phyloP scores from a whole-genome alignment of 2,888 invertebrate genomes.

The Stramonita haemastoma region DNA sequence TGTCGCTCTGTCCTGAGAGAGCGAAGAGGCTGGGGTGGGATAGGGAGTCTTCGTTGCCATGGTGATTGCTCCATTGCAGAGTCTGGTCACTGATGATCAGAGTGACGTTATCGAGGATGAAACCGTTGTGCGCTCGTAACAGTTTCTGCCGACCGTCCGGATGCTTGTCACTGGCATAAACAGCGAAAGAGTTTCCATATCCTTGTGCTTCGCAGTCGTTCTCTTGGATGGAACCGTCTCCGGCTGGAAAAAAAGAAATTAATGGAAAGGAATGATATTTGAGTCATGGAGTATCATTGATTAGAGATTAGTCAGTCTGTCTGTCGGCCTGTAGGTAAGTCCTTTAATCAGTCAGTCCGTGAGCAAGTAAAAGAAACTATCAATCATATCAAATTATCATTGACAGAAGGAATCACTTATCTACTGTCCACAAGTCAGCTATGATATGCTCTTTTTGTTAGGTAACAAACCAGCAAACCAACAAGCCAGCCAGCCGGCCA shows the following conservation, averaged over 20 bases:
- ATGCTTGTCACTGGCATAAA: constrained; percentile 46
- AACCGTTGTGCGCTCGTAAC: constrained; percentile 9
- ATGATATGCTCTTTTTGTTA: too few relatives aligned
- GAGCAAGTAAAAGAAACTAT: too few relatives aligned
- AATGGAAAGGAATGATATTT: neutral
- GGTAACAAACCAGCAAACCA: too few relatives aligned
- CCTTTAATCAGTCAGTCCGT: too few relatives aligned
- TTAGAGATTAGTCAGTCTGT: neutral
- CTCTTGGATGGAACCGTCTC: constrained; percentile 46
- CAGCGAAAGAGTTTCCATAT: constrained; percentile 29
- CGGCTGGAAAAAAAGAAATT: constrained; percentile 31
- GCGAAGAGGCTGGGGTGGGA: constrained; percentile 44
- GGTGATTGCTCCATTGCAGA: constrained; percentile 43
- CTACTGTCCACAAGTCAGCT: too few relatives aligned
- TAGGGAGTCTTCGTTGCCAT: constrained; percentile 9
- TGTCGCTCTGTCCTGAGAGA: constrained; percentile 43
- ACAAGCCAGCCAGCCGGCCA: too few relatives aligned
- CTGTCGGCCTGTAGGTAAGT: too few relatives aligned
- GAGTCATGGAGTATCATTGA: too few relatives aligned
- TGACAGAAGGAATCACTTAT: too few relatives aligned
- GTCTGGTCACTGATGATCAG: constrained; percentile 42
- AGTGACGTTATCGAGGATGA: constrained; percentile 36
- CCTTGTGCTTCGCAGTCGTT: constrained; percentile 48
- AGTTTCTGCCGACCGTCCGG: constrained; percentile 40
- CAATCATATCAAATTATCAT: too few relatives aligned